Evolutionary conservation across 2,797 vertebrate genomes (phyloP), one percentile per base, ranked within the genome.

Genomic region (Clarias fuscus): DNA sequence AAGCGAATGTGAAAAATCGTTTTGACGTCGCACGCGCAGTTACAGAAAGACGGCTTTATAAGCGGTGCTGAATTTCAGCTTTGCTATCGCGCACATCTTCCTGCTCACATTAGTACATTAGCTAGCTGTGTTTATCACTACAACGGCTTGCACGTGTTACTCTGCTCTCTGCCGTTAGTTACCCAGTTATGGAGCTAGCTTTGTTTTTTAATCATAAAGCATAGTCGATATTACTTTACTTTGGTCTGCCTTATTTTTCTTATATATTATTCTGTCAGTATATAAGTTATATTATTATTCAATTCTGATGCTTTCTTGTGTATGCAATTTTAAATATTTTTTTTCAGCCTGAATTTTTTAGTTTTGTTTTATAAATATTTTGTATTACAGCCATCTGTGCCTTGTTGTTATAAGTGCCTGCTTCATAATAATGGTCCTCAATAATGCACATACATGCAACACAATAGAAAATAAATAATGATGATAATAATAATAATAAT

Each of bases 321-420:
- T 6, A 79, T 62, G 77, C 77, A 61, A 61, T 53, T 79, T 75
- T 14, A 30, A n/a, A 13, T 20, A 22, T 61, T 10, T 22, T 67
- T 17, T 53, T 43, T n/a, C 30, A 78, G 33, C 37, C 22, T 64
- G 30, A 79, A 80, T 33, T 56, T 59, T 59, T 59, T 6, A 17
- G 20, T 59, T 17, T 59, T 59, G 20, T 79, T 40, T 24, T 24
- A 43, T 80, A 14, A 43, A 40, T 64, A n/a, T 64, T 64, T 43
- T 43, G 37, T 80, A 64, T 64, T 43, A 43, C 15, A 3, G 15
- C 77, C 59, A 4, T 40, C 33, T 24, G 78, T 80, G 78, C 78
- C 58, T 80, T 64, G 59, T 27, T 62, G 59, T 43, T 64, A 22
- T 8, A 80, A 64, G 78, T 64, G 59, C 78, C 78, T 80, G 59